Percentiles rank a stretch among this genome's conserved stretches.
Conservation (phyloP, 2,113 vertebrate genomes). For the Craseonycteris thonglongyai region DNA sequence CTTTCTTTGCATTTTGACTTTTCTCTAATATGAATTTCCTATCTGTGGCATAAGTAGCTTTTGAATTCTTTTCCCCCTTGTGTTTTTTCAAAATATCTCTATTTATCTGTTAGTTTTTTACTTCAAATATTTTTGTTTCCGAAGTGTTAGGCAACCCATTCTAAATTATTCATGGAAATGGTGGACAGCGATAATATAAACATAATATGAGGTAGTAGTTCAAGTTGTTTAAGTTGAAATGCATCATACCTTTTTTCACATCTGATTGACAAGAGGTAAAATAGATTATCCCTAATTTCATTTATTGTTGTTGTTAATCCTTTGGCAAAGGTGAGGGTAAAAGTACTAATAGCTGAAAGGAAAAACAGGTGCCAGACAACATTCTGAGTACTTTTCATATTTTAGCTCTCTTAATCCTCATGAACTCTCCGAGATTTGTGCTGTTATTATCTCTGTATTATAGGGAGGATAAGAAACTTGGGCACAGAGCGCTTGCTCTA, state of each 20-base stretch:
- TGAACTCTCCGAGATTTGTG: not conserved
- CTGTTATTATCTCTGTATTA: not conserved
- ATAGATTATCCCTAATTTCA: not conserved
- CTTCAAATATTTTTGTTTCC: conserved; percentile 44
- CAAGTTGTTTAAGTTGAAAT: conserved; percentile 37
- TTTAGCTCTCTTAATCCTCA: not conserved
- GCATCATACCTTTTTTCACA: conserved; percentile 22
- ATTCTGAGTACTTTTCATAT: not conserved
- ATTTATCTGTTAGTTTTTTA: conserved; percentile 18
- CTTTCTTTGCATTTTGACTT: conserved; percentile 21
- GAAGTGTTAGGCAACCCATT: not conserved
- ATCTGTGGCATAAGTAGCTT: conserved; percentile 28
- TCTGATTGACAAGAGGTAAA: conserved; percentile 12
- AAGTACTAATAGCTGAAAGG: not conserved
- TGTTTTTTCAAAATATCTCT: conserved; percentile 49
- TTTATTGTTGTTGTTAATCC: not conserved
- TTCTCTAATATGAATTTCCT: conserved; percentile 27
- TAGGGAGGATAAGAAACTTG: not conserved
- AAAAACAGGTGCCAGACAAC: not conserved
- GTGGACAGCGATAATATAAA: not conserved
- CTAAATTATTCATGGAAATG: conserved; percentile 42
- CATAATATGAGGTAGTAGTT: not conserved
- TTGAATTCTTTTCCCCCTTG: conserved; percentile 7
- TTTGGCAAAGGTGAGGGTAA: not conserved
- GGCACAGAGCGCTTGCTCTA: not conserved